Percentiles rank a stretch among this genome's conserved stretches.
phyloP scores from a whole-genome alignment of 2,888 invertebrate species.

The Cryptophagus acutangulus region DNA sequence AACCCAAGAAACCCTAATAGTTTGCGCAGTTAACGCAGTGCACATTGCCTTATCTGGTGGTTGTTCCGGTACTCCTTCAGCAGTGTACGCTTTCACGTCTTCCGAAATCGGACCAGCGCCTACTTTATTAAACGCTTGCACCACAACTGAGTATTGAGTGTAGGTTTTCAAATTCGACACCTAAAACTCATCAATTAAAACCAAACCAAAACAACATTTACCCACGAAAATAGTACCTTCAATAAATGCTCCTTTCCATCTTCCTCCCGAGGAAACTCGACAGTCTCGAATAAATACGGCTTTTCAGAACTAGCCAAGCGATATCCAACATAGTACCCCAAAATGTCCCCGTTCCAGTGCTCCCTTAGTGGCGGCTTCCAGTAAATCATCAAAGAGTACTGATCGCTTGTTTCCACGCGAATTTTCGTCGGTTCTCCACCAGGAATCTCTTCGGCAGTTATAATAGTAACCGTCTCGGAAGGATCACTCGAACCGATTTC shows the following conservation, averaged over 20 bases:
- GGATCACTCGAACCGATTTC: conserved; percentile 89
- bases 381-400: conserved; percentile 79
- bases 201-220: conserved; percentile 3
- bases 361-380: conserved; percentile 88
- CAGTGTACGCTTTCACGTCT: conserved; percentile 85
- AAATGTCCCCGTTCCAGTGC: conserved; percentile 90
- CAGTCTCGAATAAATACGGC: conserved; percentile 85
- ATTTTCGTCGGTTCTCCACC: conserved; percentile 74
- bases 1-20: conserved; percentile 90
- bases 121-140: conserved; percentile 91
- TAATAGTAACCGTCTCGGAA: conserved; percentile 88
- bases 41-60: conserved; percentile 89
- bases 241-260: conserved; percentile 87
- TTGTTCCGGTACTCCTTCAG: conserved; percentile 90
- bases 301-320: conserved; percentile 79
- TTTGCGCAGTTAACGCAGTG: conserved; percentile 89
- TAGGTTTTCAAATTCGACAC: conserved; percentile 63
- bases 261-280: conserved; percentile 86
- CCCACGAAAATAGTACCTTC: conserved; percentile 45
- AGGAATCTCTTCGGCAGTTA: conserved; percentile 85
- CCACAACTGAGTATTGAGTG: conserved; percentile 93
- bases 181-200: conserved; percentile 17
- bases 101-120: conserved; percentile 89
- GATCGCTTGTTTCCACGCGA: conserved; percentile 80
- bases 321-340: conserved; percentile 87